These are phyloP conservation scores for Trileptium ribeirensis DNA, from an alignment of 2,888 invertebrate species.

Conservation along the genomic window DNA sequence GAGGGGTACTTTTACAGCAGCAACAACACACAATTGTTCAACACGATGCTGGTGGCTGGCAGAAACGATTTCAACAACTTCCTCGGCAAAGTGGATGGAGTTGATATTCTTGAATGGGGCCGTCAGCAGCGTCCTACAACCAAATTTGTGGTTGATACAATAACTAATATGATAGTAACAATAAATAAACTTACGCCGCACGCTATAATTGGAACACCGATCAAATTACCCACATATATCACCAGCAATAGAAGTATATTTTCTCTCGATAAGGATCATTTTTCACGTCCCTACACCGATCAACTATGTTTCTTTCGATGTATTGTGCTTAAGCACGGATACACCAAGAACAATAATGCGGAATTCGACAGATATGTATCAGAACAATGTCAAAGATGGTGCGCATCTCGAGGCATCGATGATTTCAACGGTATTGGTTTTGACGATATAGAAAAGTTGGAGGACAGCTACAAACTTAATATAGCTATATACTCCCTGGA, in stretches of 20 bases:
- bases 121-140: neutral
- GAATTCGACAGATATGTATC: too few relatives aligned
- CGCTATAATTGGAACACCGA: neutral
- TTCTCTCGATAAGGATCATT: neutral
- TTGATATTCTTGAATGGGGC: neutral
- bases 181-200: neutral
- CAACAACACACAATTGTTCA: neutral
- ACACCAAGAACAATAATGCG: neutral
- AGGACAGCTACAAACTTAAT: neutral
- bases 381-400: neutral
- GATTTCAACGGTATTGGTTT: neutral
- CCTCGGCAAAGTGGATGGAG: neutral
- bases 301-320: slow-evolving; percentile 1
- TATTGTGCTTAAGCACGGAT: neutral
- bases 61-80: neutral
- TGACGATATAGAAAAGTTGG: neutral
- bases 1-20: neutral
- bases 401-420: neutral
- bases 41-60: neutral
- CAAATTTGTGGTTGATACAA: neutral
- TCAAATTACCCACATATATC: slow-evolving; percentile 3
- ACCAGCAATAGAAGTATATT: neutral
- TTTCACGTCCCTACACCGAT: neutral
- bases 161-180: neutral
- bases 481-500: neutral